These are phyloP conservation scores for Stegastes partitus DNA, from an alignment of 2,113 vertebrate species.

Conservation along the genomic window DNA sequence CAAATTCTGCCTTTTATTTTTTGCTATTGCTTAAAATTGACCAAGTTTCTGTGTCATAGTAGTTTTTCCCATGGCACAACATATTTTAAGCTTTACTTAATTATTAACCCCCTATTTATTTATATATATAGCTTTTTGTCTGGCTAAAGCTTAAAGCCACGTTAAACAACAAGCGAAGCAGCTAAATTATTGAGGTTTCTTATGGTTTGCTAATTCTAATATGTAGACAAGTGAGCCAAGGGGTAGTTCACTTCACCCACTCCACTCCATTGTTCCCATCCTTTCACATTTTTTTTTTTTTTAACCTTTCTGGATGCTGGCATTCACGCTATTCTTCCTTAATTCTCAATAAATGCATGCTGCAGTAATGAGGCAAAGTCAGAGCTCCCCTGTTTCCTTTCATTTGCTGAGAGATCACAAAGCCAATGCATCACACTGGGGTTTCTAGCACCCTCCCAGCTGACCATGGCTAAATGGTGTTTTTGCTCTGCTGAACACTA, in stretches of 20 bases:
- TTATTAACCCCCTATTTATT: constrained; percentile 1
- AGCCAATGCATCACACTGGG: constrained; percentile 66
- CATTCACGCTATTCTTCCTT: constrained; percentile 27
- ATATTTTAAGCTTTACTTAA: constrained; percentile 3
- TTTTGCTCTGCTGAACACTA: constrained; percentile 81
- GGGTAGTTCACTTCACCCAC: constrained; percentile 16
- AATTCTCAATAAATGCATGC: constrained; percentile 50
- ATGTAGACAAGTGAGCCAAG: constrained; percentile 5
- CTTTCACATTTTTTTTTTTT: constrained; percentile 8
- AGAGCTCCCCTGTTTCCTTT: constrained; percentile 64
- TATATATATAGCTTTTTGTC: constrained; percentile 15
- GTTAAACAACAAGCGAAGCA: background rate
- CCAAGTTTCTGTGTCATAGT: no score
- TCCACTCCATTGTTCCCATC: constrained; percentile 2
- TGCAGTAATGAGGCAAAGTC: constrained; percentile 66
- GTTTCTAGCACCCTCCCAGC: constrained; percentile 69
- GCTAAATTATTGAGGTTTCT: constrained; percentile 6
- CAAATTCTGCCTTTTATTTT: no score
- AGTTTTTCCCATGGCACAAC: no score
- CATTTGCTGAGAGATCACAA: constrained; percentile 72
- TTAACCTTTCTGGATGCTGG: constrained; percentile 10
- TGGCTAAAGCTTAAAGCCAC: background rate
- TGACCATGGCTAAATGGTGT: constrained; percentile 78
- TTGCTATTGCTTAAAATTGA: no score
- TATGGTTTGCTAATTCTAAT: constrained; percentile 17